Base-by-base conservation (phyloP, 2,113 vertebrate genomes). In the Semnopithecus entellus region DNA sequence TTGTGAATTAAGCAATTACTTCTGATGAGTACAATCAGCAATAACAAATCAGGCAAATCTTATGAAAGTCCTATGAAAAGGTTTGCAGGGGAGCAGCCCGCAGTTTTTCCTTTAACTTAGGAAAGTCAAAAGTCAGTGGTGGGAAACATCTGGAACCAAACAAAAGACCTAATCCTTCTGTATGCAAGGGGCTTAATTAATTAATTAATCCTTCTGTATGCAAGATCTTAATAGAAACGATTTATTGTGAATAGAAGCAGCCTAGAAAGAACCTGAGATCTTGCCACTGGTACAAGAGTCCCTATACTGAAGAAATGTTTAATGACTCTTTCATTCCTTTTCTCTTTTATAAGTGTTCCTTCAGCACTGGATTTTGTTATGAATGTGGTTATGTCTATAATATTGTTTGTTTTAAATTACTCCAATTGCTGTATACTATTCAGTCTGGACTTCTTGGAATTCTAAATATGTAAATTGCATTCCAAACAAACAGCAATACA, bases 341-440 rank as follows among this genome's bases (percentile, higher is more conserved):
- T 12, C 20, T 13, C 57, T 75, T 48, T 68, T 22, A 2, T 78
- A 68, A 97, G 73, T 40, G 32, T 48, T 95, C 70, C 93, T 80
- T 90, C 92, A 95, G 92, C 35, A 52, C 92, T 96, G 91, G 89
- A 80, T 96, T 98, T 98, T 96, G 88, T 95, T 85, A 73, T 96
- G 89, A 95, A 92, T 27, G 55, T 86, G 88, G 97, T 80, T 45
- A 30, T 79, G 27, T 57, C 92, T 94, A 85, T 72, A 93, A 78
- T 85, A 80, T 84, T 96, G 93, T 95, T 98, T 97, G 88, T 96
- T 98, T 97, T 92, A 96, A 96, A 18, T 93, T 93, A 45, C 96
- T 90, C 78, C 80, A 40, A 50, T 97, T 98, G 83, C 79, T 98
- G 57, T 72, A 78, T 90, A 97, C 35, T 96, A 38, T 97, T 98